Conservation (phyloP, 2,113 vertebrate species). For the Octodon degus region DNA sequence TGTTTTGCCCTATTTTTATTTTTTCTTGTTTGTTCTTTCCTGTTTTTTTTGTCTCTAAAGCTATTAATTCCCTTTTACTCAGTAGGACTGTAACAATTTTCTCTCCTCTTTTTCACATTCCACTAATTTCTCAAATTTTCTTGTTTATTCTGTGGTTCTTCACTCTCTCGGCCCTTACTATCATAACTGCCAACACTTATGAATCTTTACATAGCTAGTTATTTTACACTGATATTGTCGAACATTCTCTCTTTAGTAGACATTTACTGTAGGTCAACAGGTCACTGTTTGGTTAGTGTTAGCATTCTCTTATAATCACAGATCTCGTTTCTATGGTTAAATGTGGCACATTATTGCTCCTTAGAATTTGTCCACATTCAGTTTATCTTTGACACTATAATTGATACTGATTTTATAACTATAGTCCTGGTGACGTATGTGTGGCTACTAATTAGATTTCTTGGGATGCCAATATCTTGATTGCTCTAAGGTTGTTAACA, state of each 20-base stretch:
- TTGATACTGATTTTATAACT: background rate
- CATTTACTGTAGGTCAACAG: too few relatives aligned
- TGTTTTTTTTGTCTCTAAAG: background rate
- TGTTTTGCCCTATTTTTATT: background rate
- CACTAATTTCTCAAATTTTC: background rate
- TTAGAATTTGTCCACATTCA: background rate
- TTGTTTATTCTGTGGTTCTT: too few relatives aligned
- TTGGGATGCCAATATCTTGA: background rate
- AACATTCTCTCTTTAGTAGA: too few relatives aligned
- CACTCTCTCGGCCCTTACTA: too few relatives aligned
- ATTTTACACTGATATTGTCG: background rate
- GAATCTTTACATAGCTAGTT: background rate
- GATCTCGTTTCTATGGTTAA: too few relatives aligned
- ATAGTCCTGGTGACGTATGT: background rate
- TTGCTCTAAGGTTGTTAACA: background rate
- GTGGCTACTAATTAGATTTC: background rate
- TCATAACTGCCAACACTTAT: too few relatives aligned
- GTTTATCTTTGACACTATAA: background rate
- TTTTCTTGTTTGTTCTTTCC: background rate
- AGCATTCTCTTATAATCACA: too few relatives aligned
- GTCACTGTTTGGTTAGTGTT: too few relatives aligned
- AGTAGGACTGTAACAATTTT: background rate
- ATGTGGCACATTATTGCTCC: background rate
- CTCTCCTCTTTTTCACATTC: background rate
- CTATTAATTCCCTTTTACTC: background rate